These are phyloP conservation scores for Nephila pilipes DNA, from an alignment of 1,140 invertebrate genomes.

Conservation along the genomic window DNA sequence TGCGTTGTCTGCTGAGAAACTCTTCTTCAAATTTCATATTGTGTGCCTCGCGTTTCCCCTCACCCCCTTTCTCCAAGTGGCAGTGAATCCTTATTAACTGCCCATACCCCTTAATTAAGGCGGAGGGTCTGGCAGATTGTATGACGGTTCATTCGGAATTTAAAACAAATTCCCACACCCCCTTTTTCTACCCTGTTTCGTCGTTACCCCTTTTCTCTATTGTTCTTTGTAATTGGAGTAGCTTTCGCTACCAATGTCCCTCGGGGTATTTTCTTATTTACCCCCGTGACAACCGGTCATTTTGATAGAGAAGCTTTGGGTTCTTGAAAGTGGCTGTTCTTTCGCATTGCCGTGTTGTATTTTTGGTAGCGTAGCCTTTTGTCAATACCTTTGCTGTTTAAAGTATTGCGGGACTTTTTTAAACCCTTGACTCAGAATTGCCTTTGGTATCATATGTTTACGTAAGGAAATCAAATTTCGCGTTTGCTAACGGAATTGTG, in stretches of 20 bases:
- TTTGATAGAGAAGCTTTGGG: not conserved
- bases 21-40: conserved; percentile 2
- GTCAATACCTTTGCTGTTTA: no score
- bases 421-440: no score
- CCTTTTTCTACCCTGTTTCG: not conserved
- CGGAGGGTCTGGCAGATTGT: not conserved
- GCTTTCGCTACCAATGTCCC: not conserved
- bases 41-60: not conserved
- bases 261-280: not conserved
- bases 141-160: not conserved
- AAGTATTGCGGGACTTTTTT: no score
- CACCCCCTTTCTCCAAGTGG: not conserved
- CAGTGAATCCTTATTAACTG: not conserved
- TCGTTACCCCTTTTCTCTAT: not conserved
- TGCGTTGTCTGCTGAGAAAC: not conserved
- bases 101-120: conserved; percentile 8
- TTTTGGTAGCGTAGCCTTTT: no score
- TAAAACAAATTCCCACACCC: conserved; percentile 9
- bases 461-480: no score
- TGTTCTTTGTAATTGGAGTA: conserved; percentile 64
- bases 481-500: no score
- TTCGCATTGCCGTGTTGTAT: no score
- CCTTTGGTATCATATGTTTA: no score
- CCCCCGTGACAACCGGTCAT: conserved; percentile 14
- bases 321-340: not conserved